A percentile compares a stretch with the other conserved stretches of the same genome.
Conservation (phyloP, 2,888 invertebrate species). For the Hanleya hanleyi region DNA sequence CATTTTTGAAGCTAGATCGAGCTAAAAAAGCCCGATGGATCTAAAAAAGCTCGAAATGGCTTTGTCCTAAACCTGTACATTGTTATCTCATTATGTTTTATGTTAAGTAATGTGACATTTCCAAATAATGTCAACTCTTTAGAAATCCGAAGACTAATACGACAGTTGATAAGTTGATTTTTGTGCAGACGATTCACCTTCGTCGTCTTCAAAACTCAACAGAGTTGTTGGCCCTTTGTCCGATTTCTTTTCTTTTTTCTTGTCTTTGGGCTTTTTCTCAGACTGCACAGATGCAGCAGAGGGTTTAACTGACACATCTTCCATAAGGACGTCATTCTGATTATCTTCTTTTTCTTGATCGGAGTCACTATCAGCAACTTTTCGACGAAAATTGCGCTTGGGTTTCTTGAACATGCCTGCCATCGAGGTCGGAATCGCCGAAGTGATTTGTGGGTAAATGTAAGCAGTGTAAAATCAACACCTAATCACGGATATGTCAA, state of each 20-base stretch:
- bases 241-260: slow-evolving; percentile 8
- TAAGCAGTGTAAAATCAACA: too few relatives aligned
- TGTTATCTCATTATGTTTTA: too few relatives aligned
- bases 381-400: slow-evolving; percentile 82
- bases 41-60: too few relatives aligned
- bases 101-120: too few relatives aligned
- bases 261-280: slow-evolving; percentile 6
- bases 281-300: background rate
- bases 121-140: too few relatives aligned
- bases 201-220: background rate
- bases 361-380: slow-evolving; percentile 62
- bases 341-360: slow-evolving; percentile 65
- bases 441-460: too few relatives aligned
- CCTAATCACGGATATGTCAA: too few relatives aligned
- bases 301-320: background rate
- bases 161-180: background rate
- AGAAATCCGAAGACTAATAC: too few relatives aligned
- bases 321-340: background rate
- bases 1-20: too few relatives aligned
- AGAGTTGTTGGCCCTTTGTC: background rate
- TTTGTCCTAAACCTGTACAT: too few relatives aligned
- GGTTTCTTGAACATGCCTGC: slow-evolving; percentile 92
- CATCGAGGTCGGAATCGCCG: too few relatives aligned
- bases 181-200: background rate
- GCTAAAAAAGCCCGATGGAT: too few relatives aligned